Evolutionary conservation across 2,113 vertebrate species (phyloP), one percentile per base, ranked within the genome.

Genomic region (Numenius arquata): DNA sequence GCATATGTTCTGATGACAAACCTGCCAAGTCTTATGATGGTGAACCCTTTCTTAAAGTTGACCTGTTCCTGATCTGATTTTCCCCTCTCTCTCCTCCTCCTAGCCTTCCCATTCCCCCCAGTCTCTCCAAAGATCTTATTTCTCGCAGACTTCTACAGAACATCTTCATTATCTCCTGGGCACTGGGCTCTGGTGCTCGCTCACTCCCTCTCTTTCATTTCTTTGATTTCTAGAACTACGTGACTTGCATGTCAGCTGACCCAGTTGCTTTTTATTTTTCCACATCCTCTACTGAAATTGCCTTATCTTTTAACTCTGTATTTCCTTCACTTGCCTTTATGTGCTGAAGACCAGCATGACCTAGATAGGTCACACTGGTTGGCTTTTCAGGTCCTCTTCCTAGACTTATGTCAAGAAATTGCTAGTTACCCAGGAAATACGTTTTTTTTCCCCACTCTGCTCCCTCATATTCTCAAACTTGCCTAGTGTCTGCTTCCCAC

Each of bases 201-300:
- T 9, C 9, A 4, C 4, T 0, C 13, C 13, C 6, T 25, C 15
- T 62, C 11, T 30, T 34, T 45, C 12, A 20, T 9, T 4, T 25
- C 9, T 62, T 58, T 43, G 45, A 79, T 89, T 86, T 62, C 43
- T 79, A 58, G 38, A 79, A n/a, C 26, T 29, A 52, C 22, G 14
- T 15, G 12, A 26, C 20, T 47, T 62, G 21, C 11, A 29, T 15
- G 8, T 47, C 41, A 79, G 18, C 52, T 62, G 23, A 34, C 30
- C 7, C 45, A 56, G 25, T 5, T 43, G 11, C 12, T 47, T 66
- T 56, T 77, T 27, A 21, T n/a, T 82, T 85, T 74, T 53, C 32
- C 8, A 55, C 17, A 73, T n/a, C 6, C 20, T 72, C 17, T 73
- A 12, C 48, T 76, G 20, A 63, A 86, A 81, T 50, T 61, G 45